A percentile compares a stretch with the other conserved stretches of the same genome.
Conservation (phyloP, 2,888 invertebrate species). For the Phania funesta region DNA sequence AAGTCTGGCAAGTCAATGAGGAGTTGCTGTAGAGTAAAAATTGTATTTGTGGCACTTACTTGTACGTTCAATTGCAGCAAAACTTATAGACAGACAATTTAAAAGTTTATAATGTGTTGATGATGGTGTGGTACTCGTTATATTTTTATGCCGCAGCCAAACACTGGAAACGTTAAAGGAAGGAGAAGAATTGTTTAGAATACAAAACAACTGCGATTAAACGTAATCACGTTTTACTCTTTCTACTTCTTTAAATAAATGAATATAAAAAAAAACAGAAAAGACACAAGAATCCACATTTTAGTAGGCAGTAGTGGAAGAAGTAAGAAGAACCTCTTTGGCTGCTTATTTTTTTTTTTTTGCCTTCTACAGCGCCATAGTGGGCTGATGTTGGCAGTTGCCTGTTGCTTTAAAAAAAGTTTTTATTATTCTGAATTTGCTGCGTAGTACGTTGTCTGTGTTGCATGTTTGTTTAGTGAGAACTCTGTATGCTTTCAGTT, state of each 20-base stretch:
- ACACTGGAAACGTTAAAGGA: conserved; percentile 28
- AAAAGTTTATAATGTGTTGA: conserved; percentile 64
- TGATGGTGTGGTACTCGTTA: conserved; percentile 60
- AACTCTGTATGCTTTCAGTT: conserved; percentile 58
- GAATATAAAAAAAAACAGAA: conserved; percentile 1
- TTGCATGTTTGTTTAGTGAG: conserved; percentile 49
- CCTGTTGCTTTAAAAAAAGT: conserved; percentile 14
- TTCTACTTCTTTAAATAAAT: conserved; percentile 39
- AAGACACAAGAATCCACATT: conserved; percentile 3
- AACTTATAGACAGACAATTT: conserved; percentile 15
- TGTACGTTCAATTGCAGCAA: conserved; percentile 13
- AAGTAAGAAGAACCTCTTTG: conserved; percentile 32
- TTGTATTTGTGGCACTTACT: conserved; percentile 21
- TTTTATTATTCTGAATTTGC: conserved; percentile 1
- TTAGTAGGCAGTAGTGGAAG: conserved; percentile 24
- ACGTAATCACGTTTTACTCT: conserved; percentile 56
- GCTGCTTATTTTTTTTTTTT: not conserved
- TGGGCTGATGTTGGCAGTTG: conserved; percentile 59
- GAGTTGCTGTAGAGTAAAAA: conserved; percentile 21
- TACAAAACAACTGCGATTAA: conserved; percentile 35
- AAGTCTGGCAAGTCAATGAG: too few species aligned
- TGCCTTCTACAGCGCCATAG: conserved; percentile 58
- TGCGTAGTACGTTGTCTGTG: conserved; percentile 27
- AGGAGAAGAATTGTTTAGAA: conserved; percentile 42
- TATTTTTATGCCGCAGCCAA: conserved; percentile 44